Evolutionary conservation across 2,113 vertebrate genomes (phyloP), one percentile per base, ranked within the genome.

Genomic region (Trochalopteron elliotii): DNA sequence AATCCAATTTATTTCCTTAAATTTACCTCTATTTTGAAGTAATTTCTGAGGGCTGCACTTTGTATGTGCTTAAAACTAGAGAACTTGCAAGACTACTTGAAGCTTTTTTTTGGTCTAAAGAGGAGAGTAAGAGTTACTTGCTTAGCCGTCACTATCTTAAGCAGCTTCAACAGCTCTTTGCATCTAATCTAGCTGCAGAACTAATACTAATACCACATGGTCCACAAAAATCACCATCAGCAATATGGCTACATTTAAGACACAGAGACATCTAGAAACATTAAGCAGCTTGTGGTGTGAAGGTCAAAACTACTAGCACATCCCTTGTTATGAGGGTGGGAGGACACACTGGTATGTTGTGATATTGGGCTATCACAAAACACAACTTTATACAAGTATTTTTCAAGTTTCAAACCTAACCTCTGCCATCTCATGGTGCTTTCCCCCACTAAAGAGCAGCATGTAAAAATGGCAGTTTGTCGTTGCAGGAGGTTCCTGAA

Each of bases 101-200:
- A 91, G 64, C 16, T 74, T 91, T 92, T 90, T 53, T 84, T 80
- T 95, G 68, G 42, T 65, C 79, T 95, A 74, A 91, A 76, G n/a
- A 77, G 39, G 20, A 70, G 37, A 68, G 42, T 82, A 59, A 83
- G 60, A 90, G 68, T 87, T 91, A 71, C 55, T 80, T 78, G 65
- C 63, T 94, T 82, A 94, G 63, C 89, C 83, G 55, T 90, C 76
- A 74, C 30, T 72, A 20, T 90, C 28, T 93, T 78, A 59, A 78
- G 67, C 42, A 86, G 49, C 42, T 67, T 81, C 42, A 60, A 50
- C 44, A 91, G n/a, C 44, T 83, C 87, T 80, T 49, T 11, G 12
- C 35, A 52, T 72, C 64, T 65, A 83, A 88, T 88, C 64, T 72
- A 72, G 53, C 33, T 79, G 31, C 57, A 70, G 59, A 40, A 80